Evolutionary conservation across 2,888 invertebrate genomes (phyloP).

Genomic region (Pyrgus malvae): DNA sequence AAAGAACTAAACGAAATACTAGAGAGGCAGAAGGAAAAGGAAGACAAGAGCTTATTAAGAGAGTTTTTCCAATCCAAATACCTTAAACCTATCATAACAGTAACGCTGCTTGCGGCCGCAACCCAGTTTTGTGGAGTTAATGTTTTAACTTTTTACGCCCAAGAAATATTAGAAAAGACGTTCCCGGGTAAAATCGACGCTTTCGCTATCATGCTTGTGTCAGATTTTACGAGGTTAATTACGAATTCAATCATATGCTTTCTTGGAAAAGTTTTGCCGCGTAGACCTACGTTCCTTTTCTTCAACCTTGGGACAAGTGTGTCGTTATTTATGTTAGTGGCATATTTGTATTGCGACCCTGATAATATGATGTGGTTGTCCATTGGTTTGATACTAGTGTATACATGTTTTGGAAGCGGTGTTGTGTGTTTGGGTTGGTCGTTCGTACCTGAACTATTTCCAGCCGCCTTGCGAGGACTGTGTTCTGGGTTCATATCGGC

Average conservation of each 20-base stretch:
- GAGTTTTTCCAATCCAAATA: slow-evolving; percentile 40
- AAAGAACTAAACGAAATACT: slow-evolving; percentile 47
- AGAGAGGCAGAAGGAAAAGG: slow-evolving; percentile 40
- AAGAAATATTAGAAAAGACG: slow-evolving; percentile 47
- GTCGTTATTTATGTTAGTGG: slow-evolving; percentile 39
- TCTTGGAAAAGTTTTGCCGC: slow-evolving; percentile 43
- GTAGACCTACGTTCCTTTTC: slow-evolving; percentile 43
- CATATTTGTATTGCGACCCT: slow-evolving; percentile 42
- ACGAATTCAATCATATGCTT: slow-evolving; percentile 39
- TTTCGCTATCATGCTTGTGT: slow-evolving; percentile 47
- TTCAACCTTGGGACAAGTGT: slow-evolving; percentile 40
- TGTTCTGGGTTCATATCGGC: slow-evolving; percentile 51
- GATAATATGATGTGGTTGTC: slow-evolving; percentile 43
- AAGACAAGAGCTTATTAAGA: slow-evolving; percentile 31
- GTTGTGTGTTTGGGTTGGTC: slow-evolving; percentile 49
- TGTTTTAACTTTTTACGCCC: slow-evolving; percentile 50
- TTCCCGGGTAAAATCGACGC: slow-evolving; percentile 47
- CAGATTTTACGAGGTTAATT: slow-evolving; percentile 46
- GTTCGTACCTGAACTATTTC: slow-evolving; percentile 54
- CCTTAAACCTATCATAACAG: slow-evolving; percentile 46
- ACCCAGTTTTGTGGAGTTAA: slow-evolving; percentile 53
- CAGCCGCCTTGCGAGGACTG: slow-evolving; percentile 50
- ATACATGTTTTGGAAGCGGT: slow-evolving; percentile 42
- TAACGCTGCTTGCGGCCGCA: slow-evolving; percentile 43
- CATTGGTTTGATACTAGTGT: slow-evolving; percentile 43